phyloP scores from a whole-genome alignment of 2,888 invertebrate species.

The Megamerina dolium region DNA sequence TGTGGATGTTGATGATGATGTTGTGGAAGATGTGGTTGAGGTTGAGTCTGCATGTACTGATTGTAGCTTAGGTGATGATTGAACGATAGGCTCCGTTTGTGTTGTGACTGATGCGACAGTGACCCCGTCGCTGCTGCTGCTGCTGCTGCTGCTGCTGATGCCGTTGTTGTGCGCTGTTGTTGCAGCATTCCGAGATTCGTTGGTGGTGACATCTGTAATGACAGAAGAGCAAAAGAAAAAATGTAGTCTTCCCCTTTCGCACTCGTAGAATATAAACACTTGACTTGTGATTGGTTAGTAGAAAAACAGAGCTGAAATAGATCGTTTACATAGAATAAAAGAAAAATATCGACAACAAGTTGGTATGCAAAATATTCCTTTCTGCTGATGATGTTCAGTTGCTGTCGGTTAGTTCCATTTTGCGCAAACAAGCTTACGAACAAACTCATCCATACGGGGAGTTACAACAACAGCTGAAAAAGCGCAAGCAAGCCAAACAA shows the following conservation, averaged over 20 bases:
- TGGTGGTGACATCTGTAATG: constrained; percentile 58
- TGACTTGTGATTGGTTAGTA: constrained; percentile 30
- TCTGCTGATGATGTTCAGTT: too few species aligned
- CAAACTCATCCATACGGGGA: too few species aligned
- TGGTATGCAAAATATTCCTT: too few species aligned
- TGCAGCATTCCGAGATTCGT: constrained; percentile 42
- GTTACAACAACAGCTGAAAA: constrained; percentile 21
- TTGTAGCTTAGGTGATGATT: constrained; percentile 66
- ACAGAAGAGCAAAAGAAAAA: background rate
- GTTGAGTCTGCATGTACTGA: constrained; percentile 53
- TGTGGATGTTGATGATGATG: constrained; percentile 50
- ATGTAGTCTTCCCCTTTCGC: too few species aligned
- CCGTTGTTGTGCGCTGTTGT: constrained; percentile 32
- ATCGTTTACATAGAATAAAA: too few species aligned
- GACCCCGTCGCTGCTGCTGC: constrained; percentile 18
- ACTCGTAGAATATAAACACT: constrained; percentile 23
- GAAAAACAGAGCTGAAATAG: background rate
- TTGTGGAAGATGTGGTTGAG: constrained; percentile 52
- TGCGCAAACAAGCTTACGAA: too few species aligned
- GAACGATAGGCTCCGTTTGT: constrained; percentile 64
- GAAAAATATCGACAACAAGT: too few species aligned
- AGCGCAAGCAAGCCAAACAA: constrained; percentile 44
- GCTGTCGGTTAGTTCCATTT: too few species aligned
- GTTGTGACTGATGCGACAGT: constrained; percentile 52
- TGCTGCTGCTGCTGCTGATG: constrained; percentile 21